Conservation (phyloP, 2,888 invertebrate species). For the Elgonia sp. region DNA sequence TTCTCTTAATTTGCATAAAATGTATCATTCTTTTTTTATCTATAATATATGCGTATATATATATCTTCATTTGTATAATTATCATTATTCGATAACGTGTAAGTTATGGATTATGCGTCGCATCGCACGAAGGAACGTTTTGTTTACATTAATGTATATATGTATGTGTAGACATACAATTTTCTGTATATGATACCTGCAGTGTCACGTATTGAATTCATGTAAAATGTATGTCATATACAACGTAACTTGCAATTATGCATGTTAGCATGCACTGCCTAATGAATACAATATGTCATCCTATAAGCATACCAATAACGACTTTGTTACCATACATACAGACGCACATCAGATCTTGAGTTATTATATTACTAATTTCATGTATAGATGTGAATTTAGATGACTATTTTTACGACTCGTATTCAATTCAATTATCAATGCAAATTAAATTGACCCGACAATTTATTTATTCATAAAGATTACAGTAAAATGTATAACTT, state of each 20-base stretch:
- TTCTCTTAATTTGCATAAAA: too few relatives aligned
- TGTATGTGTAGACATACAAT: conserved; percentile 51
- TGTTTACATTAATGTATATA: conserved; percentile 38
- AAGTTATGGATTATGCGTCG: conserved; percentile 43
- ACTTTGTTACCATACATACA: conserved; percentile 56
- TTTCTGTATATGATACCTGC: conserved; percentile 52
- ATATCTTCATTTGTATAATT: neutral
- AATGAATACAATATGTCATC: conserved; percentile 72
- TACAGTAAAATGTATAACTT: neutral
- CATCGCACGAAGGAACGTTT: conserved; percentile 44
- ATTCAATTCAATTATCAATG: neutral
- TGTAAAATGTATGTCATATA: conserved; percentile 73
- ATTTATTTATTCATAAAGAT: neutral
- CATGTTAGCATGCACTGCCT: conserved; percentile 64
- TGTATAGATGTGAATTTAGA: conserved; percentile 29
- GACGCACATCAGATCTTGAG: conserved; percentile 47
- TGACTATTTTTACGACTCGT: conserved; percentile 45
- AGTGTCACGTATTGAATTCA: conserved; percentile 68
- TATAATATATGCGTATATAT: neutral
- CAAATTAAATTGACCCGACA: neutral
- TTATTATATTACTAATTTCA: conserved; percentile 56
- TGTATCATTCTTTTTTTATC: too few relatives aligned
- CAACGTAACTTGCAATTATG: conserved; percentile 70
- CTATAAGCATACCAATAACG: conserved; percentile 73
- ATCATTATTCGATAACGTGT: conserved; percentile 52